Base-by-base conservation (phyloP, 1,140 invertebrate species). In the Aradophagus sp. region DNA sequence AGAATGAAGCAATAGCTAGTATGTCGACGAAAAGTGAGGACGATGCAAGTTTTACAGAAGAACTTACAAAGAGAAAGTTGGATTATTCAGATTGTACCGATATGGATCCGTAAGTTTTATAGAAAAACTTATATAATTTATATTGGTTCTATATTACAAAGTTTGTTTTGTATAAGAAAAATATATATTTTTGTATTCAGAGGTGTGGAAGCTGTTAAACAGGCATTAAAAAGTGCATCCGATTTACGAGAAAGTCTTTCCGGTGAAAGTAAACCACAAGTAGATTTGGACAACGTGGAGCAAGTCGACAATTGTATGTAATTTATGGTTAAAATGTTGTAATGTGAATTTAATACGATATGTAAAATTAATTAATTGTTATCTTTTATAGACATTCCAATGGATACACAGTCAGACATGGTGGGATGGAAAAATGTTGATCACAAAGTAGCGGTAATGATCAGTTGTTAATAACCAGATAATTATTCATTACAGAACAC, bases 121-220 rank as follows among this genome's bases (percentile, higher is more conserved):
- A 32, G 12, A n/a, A n/a, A 39, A 20, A 11, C 13, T 13, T 4
- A 32, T 12, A 32, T 32, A 32, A 32, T 13, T 3, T 13, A 32
- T 32, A 7, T 13, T 32, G 7, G 10, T 32, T 32, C 14, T 32
- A 7, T 32, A 42, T 20, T 34, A 23, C n/a, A n/a, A n/a, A n/a
- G n/a, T n/a, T n/a, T n/a, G n/a, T n/a, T n/a, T n/a, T n/a, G n/a
- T n/a, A n/a, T n/a, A n/a, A n/a, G n/a, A n/a, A n/a, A n/a, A 23
- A 8, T 5, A 23, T 8, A 23, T 8, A 8, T 5, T 23, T 5
- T 45, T 14, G 1, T 17, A 23, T 47, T 52, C 50, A 82, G 80
- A 15, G 77, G 83, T 75, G 66, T 86, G 35, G 79, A 77, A 16
- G 42, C 75, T 78, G 53, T 74, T 11, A 73, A 82, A 42, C 63